Base-by-base conservation (phyloP, 2,113 vertebrate genomes). In the Halcyon malimbica region DNA sequence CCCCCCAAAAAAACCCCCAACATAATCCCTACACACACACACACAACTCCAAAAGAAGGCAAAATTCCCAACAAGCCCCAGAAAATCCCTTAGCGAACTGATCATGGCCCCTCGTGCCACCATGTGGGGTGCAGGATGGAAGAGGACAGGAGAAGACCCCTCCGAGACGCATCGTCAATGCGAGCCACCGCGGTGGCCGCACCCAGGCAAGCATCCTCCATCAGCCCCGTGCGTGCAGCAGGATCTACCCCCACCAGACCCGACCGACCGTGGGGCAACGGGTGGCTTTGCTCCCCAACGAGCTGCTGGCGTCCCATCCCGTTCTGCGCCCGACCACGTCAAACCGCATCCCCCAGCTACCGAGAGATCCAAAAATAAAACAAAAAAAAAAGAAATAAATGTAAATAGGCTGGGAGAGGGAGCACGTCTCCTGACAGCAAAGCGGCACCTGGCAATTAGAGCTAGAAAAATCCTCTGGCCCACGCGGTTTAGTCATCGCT, bases 321-420 rank as follows among this genome's bases (percentile, higher is more conserved):
- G 5, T 67, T 80, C 50, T 17, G 6, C 3, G 0, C 28, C 57
- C 0, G 0, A 87, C 60, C 54, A n/a, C 1, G 1, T 13, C 50
- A 54, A 50, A 63, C 39, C 0, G 1, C 69, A 41, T 53, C 94
- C 93, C 74, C 48, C 89, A 71, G 73, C 87, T 70, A 23, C 6
- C 0, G 2, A 79, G 51, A 0, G 4, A 74, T n/a, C 50, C 42
- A 5, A n/a, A 81, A 63, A 31, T 2, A 23, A 35, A 51, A 46
- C 14, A 44, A 74, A 16, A 68, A 78, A 50, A 1, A 24, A 48
- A 74, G 18, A 68, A 78, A 50, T 1, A 24, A 48, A 57, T 15
- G 24, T 17, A 42, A 76, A 21, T 4, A 50, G 75, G 83, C 48
- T 23, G 9, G 71, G 94, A 80, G 71, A 77, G 82, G 83, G 83